phyloP scores from a whole-genome alignment of 92 coral and sea anemone species.

The Phenganax marumi region DNA sequence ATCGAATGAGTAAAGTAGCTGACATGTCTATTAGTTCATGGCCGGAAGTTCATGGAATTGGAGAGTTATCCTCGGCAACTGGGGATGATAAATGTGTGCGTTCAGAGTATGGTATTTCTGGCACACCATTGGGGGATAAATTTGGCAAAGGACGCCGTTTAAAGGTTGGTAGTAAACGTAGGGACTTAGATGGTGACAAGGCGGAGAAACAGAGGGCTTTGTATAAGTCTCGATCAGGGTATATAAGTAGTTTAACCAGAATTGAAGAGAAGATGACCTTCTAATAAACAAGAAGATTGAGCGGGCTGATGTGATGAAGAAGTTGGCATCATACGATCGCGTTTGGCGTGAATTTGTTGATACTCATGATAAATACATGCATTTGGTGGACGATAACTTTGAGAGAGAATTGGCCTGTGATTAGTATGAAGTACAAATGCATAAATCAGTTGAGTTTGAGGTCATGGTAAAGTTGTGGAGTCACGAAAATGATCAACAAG shows the following conservation, averaged over 20 bases:
- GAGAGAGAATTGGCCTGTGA: too few relatives aligned
- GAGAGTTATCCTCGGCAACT: neutral
- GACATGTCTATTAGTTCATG: neutral
- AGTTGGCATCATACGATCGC: neutral
- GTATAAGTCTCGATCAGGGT: neutral
- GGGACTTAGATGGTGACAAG: neutral
- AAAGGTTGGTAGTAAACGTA: neutral
- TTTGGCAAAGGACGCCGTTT: neutral
- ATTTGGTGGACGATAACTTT: too few relatives aligned
- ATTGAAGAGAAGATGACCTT: neutral
- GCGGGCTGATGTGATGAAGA: neutral
- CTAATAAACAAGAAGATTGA: neutral
- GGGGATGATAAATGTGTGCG: neutral
- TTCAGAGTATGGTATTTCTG: constrained; percentile 6
- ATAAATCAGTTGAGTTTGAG: too few relatives aligned
- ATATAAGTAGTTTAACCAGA: neutral
- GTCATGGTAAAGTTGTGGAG: too few relatives aligned
- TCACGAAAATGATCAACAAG: too few relatives aligned
- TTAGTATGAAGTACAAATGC: too few relatives aligned
- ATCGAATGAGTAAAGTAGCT: too few relatives aligned
- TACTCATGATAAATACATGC: neutral
- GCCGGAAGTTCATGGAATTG: neutral
- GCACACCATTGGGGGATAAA: neutral
- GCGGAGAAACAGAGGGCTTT: neutral
- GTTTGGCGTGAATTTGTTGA: neutral